phyloP scores from a whole-genome alignment of 2,113 vertebrate species.

The Scortum barcoo region DNA sequence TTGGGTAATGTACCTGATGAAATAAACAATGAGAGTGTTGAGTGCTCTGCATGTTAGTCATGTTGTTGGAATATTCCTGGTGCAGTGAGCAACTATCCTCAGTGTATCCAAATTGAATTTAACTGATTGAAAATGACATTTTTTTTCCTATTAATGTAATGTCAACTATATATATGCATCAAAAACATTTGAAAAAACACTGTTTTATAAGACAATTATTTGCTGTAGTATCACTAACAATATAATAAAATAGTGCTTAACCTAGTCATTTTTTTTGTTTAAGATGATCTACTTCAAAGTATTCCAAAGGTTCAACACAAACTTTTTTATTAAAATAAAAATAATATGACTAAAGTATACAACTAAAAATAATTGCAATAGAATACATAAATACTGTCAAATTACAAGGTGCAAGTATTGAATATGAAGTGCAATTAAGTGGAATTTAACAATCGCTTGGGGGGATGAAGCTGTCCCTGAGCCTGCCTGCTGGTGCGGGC shows the following conservation, averaged over 20 bases:
- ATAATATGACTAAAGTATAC: too few species aligned
- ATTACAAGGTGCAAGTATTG: too few species aligned
- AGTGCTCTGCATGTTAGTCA: neutral
- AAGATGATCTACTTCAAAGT: neutral
- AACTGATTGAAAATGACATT: neutral
- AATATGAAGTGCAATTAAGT: too few species aligned
- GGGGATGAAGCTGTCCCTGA: too few species aligned
- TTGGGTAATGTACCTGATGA: neutral
- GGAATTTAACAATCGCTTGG: too few species aligned
- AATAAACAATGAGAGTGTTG: conserved; percentile 3
- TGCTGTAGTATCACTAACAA: neutral
- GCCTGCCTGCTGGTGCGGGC: too few species aligned
- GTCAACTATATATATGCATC: neutral
- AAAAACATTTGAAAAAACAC: neutral
- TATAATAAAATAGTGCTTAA: neutral
- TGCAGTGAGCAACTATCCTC: neutral
- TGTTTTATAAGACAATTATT: neutral
- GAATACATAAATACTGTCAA: too few species aligned
- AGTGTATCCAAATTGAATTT: neutral
- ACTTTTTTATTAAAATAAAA: too few species aligned
- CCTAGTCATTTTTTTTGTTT: neutral
- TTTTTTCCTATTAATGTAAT: neutral
- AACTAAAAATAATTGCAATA: too few species aligned
- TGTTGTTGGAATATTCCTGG: neutral
- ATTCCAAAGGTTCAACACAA: too few species aligned